Evolutionary conservation across 2,797 vertebrate genomes (phyloP), one percentile per base, ranked within the genome.

Genomic region (Trachops cirrhosus): DNA sequence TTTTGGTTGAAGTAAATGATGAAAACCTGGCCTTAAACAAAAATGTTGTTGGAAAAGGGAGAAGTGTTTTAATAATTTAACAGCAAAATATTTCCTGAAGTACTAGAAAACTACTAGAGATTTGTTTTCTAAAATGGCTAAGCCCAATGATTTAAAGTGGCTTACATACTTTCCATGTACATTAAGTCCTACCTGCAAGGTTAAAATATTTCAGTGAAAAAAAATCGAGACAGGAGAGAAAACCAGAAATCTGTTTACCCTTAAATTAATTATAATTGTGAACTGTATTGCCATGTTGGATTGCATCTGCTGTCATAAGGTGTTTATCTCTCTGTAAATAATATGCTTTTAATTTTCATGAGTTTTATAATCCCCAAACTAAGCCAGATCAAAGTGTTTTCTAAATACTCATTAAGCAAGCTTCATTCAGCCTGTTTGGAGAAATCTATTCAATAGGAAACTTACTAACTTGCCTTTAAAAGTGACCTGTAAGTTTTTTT

Each of bases 401-500:
- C 84, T 80, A 50, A 84, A 80, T 94, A 75, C 29, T 86, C 67
- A 92, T n/a, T 70, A 89, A 73, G 54, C 22, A 96, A 50, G 52
- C 41, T 41, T 90, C 71, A 80, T 50, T 75, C 80, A 64, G 39
- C 48, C 41, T 21, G 9, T 57, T 80, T 89, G 46, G 68, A 86
- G 48, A 88, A 90, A 87, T 62, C 67, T 82, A 88, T n/a, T 95
- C 73, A 82, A 79, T 0, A 83, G 84, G 50, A 89, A 94, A 91
- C 34, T 70, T 82, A 96, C 6, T 93, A 87, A 84, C 32, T 92
- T 85, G 73, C 52, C 34, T 91, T 85, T 94, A 67, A 86, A 86
- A 88, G 71, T 92, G 64, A 57, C 24, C 52, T 41, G 16, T 11
- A 68, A 15, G 24, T 14, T 74, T 46, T 59, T 59, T 68, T 22